A percentile compares a stretch with the other conserved stretches of the same genome.
These are phyloP conservation scores for Rotaria socialis DNA, from an alignment of 2,888 invertebrate species.

Conservation along the genomic window DNA sequence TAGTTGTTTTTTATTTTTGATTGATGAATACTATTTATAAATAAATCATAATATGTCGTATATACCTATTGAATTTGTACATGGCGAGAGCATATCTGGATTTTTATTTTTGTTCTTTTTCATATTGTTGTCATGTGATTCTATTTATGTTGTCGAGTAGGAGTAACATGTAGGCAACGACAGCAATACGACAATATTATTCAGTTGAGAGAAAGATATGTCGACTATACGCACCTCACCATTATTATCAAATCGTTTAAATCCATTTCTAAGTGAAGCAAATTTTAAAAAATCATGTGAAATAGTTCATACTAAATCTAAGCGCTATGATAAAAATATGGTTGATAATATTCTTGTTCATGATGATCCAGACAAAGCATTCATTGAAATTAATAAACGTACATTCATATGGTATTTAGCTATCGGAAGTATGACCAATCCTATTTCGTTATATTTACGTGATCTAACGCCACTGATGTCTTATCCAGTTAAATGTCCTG, in stretches of 20 bases:
- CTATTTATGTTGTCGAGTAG: too few species aligned
- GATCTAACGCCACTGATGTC: not conserved
- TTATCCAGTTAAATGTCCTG: not conserved
- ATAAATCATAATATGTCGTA: too few species aligned
- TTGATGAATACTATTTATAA: too few species aligned
- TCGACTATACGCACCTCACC: not conserved
- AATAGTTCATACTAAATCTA: not conserved
- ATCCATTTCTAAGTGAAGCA: not conserved
- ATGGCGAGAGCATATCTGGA: not conserved
- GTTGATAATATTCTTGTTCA: not conserved
- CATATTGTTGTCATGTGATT: too few species aligned
- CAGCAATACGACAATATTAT: too few species aligned
- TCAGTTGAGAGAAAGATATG: not conserved
- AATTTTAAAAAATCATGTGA: not conserved
- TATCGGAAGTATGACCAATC: constrained; percentile 33
- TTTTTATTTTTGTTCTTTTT: not conserved
- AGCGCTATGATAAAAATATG: not conserved
- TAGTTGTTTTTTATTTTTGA: too few species aligned
- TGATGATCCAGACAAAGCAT: not conserved
- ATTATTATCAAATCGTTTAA: not conserved
- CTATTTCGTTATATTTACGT: constrained; percentile 22
- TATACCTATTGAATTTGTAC: not conserved
- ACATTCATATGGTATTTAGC: not conserved
- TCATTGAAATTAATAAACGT: not conserved
- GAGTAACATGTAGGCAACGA: too few species aligned